Evolutionary conservation across 2,888 invertebrate species (phyloP), one percentile per base, ranked within the genome.

Genomic region (Ophion ventricosus): DNA sequence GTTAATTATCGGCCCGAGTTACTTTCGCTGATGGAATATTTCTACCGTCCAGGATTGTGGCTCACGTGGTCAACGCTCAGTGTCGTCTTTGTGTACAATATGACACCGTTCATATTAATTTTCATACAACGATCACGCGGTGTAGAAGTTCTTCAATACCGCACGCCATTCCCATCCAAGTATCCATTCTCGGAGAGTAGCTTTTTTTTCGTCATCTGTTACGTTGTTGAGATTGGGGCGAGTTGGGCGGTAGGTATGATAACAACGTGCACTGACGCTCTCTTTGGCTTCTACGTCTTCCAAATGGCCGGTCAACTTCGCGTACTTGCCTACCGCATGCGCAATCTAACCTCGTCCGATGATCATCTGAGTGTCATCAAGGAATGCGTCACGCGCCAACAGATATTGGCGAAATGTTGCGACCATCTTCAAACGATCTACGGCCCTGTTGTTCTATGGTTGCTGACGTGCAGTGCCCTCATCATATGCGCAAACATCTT

Each of bases 221-320:
- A 83, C 14, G 0, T 84, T 7, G 78, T 88, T 26, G 88, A 89
- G 35, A 17, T 76, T 0, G 10, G 74, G 7, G 26, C 70, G 0
- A n/a, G 78, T 10, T 85, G 80, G 43, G 82, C 80, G 57, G 20
- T 57, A 23, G 57, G 57, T 20, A 57, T 23, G 57, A 56, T 87
- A 10, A 84, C 87, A 17, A 54, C 69, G 10, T 87, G 88, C 1
- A 85, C 87, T 3, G 91, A 91, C 29, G 80, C 86, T 0, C 78
- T 89, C 1, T 90, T 90, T 64, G 88, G 88, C 17, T 80, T 88
- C 11, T 88, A 88, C 35, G 59, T 88, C 10, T 88, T 90, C 64
- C 83, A 85, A 73, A 83, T 85, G 61, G 75, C 56, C 57, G 75
- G 78, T 17, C 69, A 82, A 73, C 49, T 86, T 26, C 80, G 83